Conservation (phyloP, 2,888 invertebrate genomes). For the Drosophila maculinotata region DNA sequence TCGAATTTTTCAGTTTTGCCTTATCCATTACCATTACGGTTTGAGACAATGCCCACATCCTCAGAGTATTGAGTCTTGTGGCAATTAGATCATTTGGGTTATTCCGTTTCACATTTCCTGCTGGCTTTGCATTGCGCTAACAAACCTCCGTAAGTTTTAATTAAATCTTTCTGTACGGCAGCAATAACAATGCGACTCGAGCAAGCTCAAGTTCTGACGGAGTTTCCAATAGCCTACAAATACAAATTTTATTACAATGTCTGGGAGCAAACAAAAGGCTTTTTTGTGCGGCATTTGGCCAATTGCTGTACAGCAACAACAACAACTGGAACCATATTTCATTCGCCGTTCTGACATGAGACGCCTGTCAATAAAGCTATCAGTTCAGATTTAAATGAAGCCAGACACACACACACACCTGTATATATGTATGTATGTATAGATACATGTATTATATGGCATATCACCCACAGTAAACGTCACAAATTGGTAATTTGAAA, state of each 20-base stretch:
- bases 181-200: conserved; percentile 28
- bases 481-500: conserved; percentile 71
- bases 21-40: conserved; percentile 26
- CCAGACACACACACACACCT: conserved; percentile 16
- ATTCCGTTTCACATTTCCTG: conserved; percentile 74
- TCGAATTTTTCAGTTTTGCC: conserved; percentile 35
- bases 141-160: conserved; percentile 71
- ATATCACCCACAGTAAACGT: conserved; percentile 70
- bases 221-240: conserved; percentile 72
- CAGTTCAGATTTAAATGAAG: conserved; percentile 55
- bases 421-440: conserved; percentile 2
- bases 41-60: conserved; percentile 64
- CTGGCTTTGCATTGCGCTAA: conserved; percentile 47
- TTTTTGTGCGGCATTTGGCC: conserved; percentile 54
- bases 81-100: conserved; percentile 83
- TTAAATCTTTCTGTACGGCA: conserved; percentile 65
- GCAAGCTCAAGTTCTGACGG: conserved; percentile 57
- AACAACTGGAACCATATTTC: conserved; percentile 62
- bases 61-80: conserved; percentile 39
- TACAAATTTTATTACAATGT: conserved; percentile 52
- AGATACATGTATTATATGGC: conserved; percentile 23
- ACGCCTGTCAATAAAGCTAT: conserved; percentile 72
- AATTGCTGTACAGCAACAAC: conserved; percentile 36
- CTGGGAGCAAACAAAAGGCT: conserved; percentile 60
- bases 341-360: conserved; percentile 69